Base-by-base conservation (phyloP, 2,888 invertebrate genomes). In the Nomada hirtipes region DNA sequence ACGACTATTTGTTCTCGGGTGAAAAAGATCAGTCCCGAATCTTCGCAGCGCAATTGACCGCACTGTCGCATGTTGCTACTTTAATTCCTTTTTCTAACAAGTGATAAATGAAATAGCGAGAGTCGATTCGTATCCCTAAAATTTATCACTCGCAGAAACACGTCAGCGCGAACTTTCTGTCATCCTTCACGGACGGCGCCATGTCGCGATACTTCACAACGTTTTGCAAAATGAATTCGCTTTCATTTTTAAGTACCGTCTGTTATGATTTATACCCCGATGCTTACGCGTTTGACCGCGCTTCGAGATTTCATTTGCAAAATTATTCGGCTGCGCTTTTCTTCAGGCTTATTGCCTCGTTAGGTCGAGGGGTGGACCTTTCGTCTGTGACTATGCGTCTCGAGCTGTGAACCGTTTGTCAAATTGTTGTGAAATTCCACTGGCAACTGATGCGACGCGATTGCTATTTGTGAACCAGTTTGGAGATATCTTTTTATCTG, bases 391-490 rank as follows among this genome's bases (percentile, higher is more conserved):
- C 71, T 79, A 84, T 72, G 70, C 85, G 55, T 60, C 36, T 60
- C 73, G 72, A 61, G 23, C 64, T 60, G 65, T 81, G 81, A 83
- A 84, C 74, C 86, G 80, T 88, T 89, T 86, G 86, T 85, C 86
- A 87, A 90, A 91, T 90, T 86, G 87, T 89, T 87, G 84, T 89
- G 84, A 88, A 88, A 87, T 89, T 86, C 85, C 74, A 20, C 76
- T 76, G 83, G 81, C 85, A 87, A 76, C 69, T 36, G 36, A 36
- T 36, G 36, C 76, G 59, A 71, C 87, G 86, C 90, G 89, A 91
- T 92, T 91, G 87, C 90, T 87, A 92, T 91, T 92, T 92, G 91
- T 91, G 90, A 89, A 88, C 80, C 83, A 59, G 78, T 79, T 86
- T 68, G 79, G 69, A 80, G 86, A 88, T 88, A 87, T 52, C 65